Percentiles rank a stretch among this genome's conserved stretches.
Evolutionary conservation across 2,113 vertebrate species (phyloP).

Genomic region (Pituophis catenifer): DNA sequence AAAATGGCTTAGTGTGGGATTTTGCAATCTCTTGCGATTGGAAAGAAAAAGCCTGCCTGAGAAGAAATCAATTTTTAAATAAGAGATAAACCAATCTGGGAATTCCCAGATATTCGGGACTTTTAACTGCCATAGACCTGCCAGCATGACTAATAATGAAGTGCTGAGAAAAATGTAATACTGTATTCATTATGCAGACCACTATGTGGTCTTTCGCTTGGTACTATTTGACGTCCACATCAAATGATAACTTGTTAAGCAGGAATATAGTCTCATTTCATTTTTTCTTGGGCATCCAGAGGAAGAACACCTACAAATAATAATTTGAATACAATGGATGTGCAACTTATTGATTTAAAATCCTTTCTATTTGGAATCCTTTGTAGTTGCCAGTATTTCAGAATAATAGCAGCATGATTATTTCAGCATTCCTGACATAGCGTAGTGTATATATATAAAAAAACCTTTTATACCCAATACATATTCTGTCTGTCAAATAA

Average conservation of each 20-base stretch:
- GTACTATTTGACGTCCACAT: neutral
- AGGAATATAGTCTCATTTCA: neutral
- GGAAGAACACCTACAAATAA: neutral
- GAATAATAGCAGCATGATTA: neutral
- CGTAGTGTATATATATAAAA: neutral
- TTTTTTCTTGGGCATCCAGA: neutral
- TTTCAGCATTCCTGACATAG: neutral
- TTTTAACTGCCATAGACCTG: neutral
- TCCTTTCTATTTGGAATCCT: neutral
- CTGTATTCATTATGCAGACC: neutral
- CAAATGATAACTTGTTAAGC: neutral
- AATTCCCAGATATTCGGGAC: neutral
- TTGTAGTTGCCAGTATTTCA: neutral
- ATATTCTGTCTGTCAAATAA: neutral
- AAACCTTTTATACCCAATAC: neutral
- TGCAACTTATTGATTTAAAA: neutral
- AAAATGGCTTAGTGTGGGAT: neutral
- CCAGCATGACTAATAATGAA: neutral
- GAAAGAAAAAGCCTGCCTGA: neutral
- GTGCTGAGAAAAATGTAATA: neutral
- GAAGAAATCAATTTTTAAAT: neutral
- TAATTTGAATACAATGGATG: neutral
- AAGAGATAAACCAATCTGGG: neutral
- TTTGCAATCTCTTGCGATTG: neutral
- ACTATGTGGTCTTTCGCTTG: neutral